Evolutionary conservation across 2,113 vertebrate genomes (phyloP), one percentile per base, ranked within the genome.

Genomic region (Nothocercus julius): DNA sequence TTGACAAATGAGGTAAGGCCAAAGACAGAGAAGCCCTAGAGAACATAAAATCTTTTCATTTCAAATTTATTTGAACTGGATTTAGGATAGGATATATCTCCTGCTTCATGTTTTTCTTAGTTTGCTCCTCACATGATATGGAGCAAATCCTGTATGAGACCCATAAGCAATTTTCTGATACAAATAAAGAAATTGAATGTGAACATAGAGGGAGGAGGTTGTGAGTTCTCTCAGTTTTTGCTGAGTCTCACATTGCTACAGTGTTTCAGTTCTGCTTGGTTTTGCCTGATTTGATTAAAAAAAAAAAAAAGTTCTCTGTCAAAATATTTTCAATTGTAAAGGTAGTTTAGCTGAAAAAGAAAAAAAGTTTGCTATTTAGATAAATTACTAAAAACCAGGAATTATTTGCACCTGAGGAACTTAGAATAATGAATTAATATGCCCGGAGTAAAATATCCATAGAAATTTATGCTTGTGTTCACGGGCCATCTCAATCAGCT

Each of bases 11-110:
- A 56, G 18, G 9, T 62, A 58, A 92, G 25, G 17, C 25, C n/a
- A 82, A 91, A 81, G 24, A 28, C 1, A 67, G 64, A 90, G 62
- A 89, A 81, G 30, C 13, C 1, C 2, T 67, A 70, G 64, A 70
- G 20, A 93, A 32, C 13, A 84, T 19, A 74, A 84, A 91, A 84
- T n/a, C 42, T 91, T 82, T 79, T 87, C 9, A 34, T 85, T 91
- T 85, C 58, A 89, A 27, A 30, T 81, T 73, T 24, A 72, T 82
- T 87, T 92, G 58, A 91, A 34, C 27, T 67, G 38, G 15, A 64
- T 89, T 95, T 92, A 17, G 18, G 20, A 73, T 68, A 87, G 11
- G 13, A 67, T 77, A 63, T 76, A 16, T 70, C 61, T 80, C 25
- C 56, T 90, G 13, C 30, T 47, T 5, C 68, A 56, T 63, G 28